Conservation (phyloP, 2,113 vertebrate genomes). For the Phasianus colchicus region DNA sequence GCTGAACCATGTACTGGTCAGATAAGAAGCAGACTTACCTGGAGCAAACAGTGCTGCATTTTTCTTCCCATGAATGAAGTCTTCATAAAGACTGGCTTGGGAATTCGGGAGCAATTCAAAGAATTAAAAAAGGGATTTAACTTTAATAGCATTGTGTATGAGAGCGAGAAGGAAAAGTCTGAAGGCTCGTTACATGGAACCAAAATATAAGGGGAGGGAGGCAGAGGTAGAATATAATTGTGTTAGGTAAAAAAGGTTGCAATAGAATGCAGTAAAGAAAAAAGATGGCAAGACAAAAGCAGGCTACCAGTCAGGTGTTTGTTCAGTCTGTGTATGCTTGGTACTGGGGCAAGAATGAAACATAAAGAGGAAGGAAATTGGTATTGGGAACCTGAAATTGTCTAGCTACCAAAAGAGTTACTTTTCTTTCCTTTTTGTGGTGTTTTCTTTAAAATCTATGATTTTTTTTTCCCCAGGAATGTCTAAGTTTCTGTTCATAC, state of each 20-base stretch:
- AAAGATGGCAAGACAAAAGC: background rate
- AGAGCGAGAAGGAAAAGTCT: background rate
- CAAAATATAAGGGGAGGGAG: background rate
- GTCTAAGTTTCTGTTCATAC: background rate
- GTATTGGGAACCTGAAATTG: background rate
- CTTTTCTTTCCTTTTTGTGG: conserved; percentile 1
- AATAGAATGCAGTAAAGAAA: background rate
- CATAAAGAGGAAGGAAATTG: background rate
- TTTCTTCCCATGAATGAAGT: conserved; percentile 11
- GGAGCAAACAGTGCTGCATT: background rate
- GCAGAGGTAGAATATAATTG: background rate
- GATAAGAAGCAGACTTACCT: background rate
- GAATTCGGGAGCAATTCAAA: conserved; percentile 11
- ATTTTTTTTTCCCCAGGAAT: background rate
- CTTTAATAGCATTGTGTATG: conserved; percentile 12
- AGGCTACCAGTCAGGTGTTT: background rate
- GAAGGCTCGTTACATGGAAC: background rate
- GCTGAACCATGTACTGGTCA: background rate
- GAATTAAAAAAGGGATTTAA: conserved; percentile 2
- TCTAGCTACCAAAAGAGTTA: background rate
- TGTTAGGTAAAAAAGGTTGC: background rate
- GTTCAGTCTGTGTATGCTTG: background rate
- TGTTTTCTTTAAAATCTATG: background rate
- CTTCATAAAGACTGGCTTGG: background rate
- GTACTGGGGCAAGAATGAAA: background rate